These are phyloP conservation scores for Subacronicta megacephala DNA, from an alignment of 2,888 invertebrate species.

Conservation along the genomic window DNA sequence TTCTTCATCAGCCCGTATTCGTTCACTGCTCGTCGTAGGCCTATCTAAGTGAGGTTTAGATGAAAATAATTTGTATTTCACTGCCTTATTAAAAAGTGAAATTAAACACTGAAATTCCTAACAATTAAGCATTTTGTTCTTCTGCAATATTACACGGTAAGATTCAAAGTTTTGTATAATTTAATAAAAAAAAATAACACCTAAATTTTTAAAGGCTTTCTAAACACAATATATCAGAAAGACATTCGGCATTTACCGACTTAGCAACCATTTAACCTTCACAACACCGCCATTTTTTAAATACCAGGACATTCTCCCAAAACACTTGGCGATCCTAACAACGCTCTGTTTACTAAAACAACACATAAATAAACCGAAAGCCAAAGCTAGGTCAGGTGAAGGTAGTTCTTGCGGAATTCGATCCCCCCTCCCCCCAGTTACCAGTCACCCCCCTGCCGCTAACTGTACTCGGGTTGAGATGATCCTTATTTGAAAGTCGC, in stretches of 20 bases:
- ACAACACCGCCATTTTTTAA: constrained; percentile 15
- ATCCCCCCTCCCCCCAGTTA: constrained; percentile 61
- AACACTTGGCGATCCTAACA: constrained; percentile 47
- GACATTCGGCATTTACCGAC: not conserved
- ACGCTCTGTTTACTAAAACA: constrained; percentile 58
- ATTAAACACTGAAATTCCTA: no score
- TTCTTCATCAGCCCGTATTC: no score
- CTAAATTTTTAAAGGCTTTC: no score
- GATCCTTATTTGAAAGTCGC: constrained; percentile 56
- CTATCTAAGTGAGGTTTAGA: no score
- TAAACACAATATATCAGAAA: no score
- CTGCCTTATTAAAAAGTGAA: no score
- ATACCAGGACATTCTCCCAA: constrained; percentile 32
- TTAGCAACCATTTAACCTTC: constrained; percentile 3
- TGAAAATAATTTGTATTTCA: no score
- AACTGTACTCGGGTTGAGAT: constrained; percentile 53
- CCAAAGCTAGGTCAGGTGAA: constrained; percentile 79
- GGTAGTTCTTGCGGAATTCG: constrained; percentile 78
- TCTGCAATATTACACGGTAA: no score
- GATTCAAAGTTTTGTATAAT: no score
- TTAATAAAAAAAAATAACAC: no score
- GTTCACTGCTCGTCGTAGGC: no score
- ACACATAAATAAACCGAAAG: constrained; percentile 65
- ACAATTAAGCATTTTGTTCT: no score
- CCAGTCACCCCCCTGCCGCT: constrained; percentile 53